Evolutionary conservation across 2,113 vertebrate genomes (phyloP).

Genomic region (Spea bombifrons): DNA sequence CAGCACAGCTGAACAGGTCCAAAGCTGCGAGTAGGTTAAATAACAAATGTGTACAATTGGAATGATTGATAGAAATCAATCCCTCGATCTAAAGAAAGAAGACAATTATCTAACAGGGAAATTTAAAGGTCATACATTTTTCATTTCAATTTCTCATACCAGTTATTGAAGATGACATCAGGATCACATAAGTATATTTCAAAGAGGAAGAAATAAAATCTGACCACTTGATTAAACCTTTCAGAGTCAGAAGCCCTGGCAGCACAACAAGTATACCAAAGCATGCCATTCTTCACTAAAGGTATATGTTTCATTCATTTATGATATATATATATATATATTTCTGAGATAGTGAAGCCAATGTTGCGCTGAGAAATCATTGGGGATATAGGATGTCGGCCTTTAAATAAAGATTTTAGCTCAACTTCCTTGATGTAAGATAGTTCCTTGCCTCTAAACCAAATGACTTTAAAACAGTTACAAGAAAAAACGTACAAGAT

Average conservation of each 20-base stretch:
- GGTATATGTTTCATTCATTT: not conserved
- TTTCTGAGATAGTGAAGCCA: too few species aligned
- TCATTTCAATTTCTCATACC: constrained; percentile 29
- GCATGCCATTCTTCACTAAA: not conserved
- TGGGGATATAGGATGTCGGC: too few species aligned
- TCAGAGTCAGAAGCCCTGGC: not conserved
- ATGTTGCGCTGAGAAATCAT: too few species aligned
- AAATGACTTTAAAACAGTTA: too few species aligned
- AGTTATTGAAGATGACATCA: constrained; percentile 44
- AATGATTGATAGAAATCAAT: constrained; percentile 44
- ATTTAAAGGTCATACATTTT: constrained; percentile 35
- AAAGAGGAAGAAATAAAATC: constrained; percentile 37
- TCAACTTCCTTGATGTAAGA: too few species aligned
- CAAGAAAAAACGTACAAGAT: too few species aligned
- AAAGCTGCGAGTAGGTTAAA: not conserved
- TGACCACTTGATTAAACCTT: constrained; percentile 21
- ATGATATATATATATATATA: too few species aligned
- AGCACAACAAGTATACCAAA: constrained; percentile 5
- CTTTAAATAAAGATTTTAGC: too few species aligned
- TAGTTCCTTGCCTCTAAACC: too few species aligned
- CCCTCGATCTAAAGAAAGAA: constrained; percentile 11
- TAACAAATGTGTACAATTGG: not conserved
- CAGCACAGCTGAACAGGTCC: too few species aligned
- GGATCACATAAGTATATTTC: constrained; percentile 37
- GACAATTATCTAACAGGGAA: constrained; percentile 13